Evolutionary conservation across 1,140 invertebrate genomes (phyloP), one percentile per base, ranked within the genome.

Genomic region (Hylaeus anthracinus): DNA sequence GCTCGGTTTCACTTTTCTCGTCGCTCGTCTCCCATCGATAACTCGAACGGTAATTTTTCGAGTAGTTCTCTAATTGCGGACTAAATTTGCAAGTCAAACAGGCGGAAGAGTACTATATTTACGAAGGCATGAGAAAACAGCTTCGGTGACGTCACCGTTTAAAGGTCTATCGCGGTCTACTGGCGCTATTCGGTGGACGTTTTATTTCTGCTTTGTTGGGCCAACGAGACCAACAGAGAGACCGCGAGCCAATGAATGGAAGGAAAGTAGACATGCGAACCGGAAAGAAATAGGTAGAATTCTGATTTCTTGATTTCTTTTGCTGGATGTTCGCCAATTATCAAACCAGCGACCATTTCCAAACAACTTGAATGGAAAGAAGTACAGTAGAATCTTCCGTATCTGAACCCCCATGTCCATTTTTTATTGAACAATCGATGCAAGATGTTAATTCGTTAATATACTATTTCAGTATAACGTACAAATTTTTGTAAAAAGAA

Each of bases 51-150:
- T 58, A 81, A 77, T 77, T 56, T 81, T 70, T 77, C 66, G 60
- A 39, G 14, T 39, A 51, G 48, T 41, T 45, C 66, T 81, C 72
- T 56, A 70, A 77, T 67, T 67, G 66, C n/a, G 63, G 45, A 41
- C 61, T 56, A 48, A 65, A 81, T 81, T 77, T 70, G 56, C 74
- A 69, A 73, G 78, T 86, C 75, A 70, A 86, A 83, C 72, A 86
- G 69, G 53, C 80, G 85, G 76, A 86, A 86, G 85, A 79, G 71
- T 43, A 79, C 76, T 86, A 83, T 79, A 86, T 86, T 86, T 86
- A 86, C 84, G 58, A 65, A 79, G 69, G 71, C 67, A 77, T 73
- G 85, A 86, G 84, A 86, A 83, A 80, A 86, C 67, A 86, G 81
- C 77, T 58, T 72, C 69, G 69, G 55, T 79, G 72, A 78, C 77